Base-by-base conservation (phyloP, 2,888 invertebrate genomes). In the Bombyx huttoni region DNA sequence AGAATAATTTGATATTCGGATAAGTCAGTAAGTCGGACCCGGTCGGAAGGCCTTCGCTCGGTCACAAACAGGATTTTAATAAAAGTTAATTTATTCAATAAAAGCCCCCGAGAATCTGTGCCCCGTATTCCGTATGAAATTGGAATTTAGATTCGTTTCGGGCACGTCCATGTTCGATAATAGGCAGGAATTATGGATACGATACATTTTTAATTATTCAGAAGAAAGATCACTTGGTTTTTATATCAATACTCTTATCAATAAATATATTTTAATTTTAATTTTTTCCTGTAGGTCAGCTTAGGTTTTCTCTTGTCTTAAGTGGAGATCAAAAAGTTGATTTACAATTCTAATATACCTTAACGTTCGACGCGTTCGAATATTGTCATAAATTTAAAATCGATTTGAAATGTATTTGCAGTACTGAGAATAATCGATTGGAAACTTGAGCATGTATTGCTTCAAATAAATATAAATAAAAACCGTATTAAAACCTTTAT, bases 51-150 rank as follows among this genome's bases (percentile, higher is more conserved):
- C 66, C 58, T 58, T 61, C 63, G 54, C 49, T 53, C 65, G 69
- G 68, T 73, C 75, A 74, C 76, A 79, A 81, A 78, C 81, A 78
- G 75, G 71, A 73, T 77, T 81, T 81, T 81, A 81, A 83, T 83
- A 81, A 81, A 81, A 82, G 76, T 77, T 80, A 82, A 83, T 82
- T 81, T 82, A 83, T 83, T 81, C 81, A 78, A 83, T 83, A 82
- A 83, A 75, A 76, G 68, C 68, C 59, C 68, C 68, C 62, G 75
- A 69, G 70, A 69, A 67, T 72, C 68, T 68, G 68, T 65, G 67
- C 57, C 56, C 56, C 58, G 59, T 58, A 60, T 64, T 64, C 54
- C 60, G 56, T 63, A 61, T 64, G 58, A 65, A 67, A 67, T 67
- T 58, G 61, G 64, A 68, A 62, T 64, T 71, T 62, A 61, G 59